Conservation (phyloP, 2,888 invertebrate genomes). For the Harmothoe impar region DNA sequence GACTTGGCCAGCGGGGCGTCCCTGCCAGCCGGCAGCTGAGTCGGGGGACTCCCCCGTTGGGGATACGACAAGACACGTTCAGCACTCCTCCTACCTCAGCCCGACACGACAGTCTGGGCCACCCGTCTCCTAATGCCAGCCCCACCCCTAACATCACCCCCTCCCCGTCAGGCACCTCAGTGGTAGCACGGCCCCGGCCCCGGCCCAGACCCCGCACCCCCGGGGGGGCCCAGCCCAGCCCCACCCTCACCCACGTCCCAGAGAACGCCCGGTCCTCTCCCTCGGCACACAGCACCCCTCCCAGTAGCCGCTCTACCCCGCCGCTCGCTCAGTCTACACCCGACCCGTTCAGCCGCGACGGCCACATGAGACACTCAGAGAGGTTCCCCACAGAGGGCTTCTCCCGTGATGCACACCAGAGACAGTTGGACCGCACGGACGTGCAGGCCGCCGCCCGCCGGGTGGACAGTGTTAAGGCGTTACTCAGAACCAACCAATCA, state of each 20-base stretch:
- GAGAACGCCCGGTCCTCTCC: constrained; percentile 25
- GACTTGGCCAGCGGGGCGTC: neutral
- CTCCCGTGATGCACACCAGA: constrained; percentile 27
- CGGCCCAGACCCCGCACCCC: constrained; percentile 60
- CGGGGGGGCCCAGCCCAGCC: constrained; percentile 18
- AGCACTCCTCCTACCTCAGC: constrained; percentile 16
- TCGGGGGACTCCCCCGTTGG: constrained; percentile 4
- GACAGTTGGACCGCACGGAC: constrained; percentile 53
- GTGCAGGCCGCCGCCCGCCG: constrained; percentile 34
- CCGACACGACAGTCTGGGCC: constrained; percentile 24
- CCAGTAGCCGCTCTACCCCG: neutral
- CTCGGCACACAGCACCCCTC: constrained; percentile 28
- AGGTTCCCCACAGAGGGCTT: constrained; percentile 46
- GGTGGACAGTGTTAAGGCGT: constrained; percentile 52
- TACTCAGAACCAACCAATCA: constrained; percentile 49
- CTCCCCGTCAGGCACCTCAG: constrained; percentile 36
- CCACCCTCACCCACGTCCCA: constrained; percentile 52
- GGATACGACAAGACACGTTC: neutral
- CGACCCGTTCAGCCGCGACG: constrained; percentile 49
- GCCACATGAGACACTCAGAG: constrained; percentile 35
- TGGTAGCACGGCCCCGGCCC: constrained; percentile 59
- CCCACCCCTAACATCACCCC: constrained; percentile 36
- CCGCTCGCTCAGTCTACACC: neutral
- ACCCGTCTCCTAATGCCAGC: constrained; percentile 40
- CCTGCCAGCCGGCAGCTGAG: neutral